Evolutionary conservation across 2,888 invertebrate species (phyloP).

Genomic region (Chrysina gloriosa): DNA sequence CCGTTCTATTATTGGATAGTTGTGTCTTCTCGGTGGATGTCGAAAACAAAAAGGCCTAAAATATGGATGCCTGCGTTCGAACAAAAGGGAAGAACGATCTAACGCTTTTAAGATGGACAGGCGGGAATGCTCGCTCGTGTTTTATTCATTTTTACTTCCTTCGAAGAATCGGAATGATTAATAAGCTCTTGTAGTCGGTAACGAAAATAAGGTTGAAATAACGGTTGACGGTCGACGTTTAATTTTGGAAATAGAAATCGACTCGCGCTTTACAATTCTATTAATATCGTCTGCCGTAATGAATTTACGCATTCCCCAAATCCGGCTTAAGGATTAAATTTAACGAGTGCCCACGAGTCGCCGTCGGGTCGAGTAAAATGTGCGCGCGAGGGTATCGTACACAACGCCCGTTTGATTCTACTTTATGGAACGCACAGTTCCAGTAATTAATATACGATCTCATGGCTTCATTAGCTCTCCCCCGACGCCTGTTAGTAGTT

Average conservation of each 20-base stretch:
- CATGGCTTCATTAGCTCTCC: conserved; percentile 48
- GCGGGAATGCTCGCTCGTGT: too few relatives aligned
- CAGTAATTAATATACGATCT: conserved; percentile 49
- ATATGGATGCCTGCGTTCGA: conserved; percentile 17
- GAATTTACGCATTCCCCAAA: neutral
- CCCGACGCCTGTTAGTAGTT: conserved; percentile 41
- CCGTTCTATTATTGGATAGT: conserved; percentile 35
- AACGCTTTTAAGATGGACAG: too few relatives aligned
- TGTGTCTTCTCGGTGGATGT: conserved; percentile 29
- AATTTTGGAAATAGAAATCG: too few relatives aligned
- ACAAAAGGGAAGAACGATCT: too few relatives aligned
- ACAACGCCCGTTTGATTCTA: conserved; percentile 43
- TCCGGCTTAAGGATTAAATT: conserved; percentile 35
- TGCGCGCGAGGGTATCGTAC: conserved; percentile 28
- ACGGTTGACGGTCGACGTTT: too few relatives aligned
- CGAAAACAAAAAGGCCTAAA: conserved; percentile 28
- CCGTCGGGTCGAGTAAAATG: conserved; percentile 21
- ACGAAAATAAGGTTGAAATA: too few relatives aligned
- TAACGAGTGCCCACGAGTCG: conserved; percentile 17
- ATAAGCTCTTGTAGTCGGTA: too few relatives aligned
- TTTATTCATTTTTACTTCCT: too few relatives aligned
- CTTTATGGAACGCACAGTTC: conserved; percentile 42
- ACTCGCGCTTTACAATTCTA: neutral
- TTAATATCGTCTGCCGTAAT: neutral
- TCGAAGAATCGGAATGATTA: too few relatives aligned